Conservation (phyloP, 2,113 vertebrate genomes). For the Brienomyrus longianalis region DNA sequence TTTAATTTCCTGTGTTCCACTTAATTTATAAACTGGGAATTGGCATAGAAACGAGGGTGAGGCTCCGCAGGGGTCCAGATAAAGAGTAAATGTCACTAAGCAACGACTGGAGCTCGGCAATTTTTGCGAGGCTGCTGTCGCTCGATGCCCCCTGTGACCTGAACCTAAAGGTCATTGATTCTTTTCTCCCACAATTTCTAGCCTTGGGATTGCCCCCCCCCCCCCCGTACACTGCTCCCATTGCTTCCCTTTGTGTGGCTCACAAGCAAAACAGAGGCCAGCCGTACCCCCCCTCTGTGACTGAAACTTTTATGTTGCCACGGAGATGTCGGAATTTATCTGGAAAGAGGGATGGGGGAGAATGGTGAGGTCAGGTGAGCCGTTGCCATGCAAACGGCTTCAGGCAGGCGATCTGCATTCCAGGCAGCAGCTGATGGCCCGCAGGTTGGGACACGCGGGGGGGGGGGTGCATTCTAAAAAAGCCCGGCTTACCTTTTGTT, state of each 20-base stretch:
- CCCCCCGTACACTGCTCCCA: not conserved
- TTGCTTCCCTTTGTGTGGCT: not conserved
- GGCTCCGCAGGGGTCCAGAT: not conserved
- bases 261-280: not conserved
- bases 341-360: not conserved
- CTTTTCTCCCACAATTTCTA: not conserved
- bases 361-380: not conserved
- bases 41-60: not conserved
- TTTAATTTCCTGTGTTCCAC: not conserved
- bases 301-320: slow-evolving; percentile 15
- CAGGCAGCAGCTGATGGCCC: not conserved
- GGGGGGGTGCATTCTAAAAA: not conserved
- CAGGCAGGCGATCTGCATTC: not conserved
- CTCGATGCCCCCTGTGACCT: not conserved
- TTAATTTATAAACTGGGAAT: not conserved
- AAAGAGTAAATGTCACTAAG: slow-evolving; percentile 1
- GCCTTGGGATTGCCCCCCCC: not conserved
- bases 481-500: not conserved
- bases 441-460: not conserved
- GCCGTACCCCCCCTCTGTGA: not conserved
- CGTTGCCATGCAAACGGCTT: not conserved
- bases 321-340: not conserved
- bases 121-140: not conserved
- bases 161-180: not conserved
- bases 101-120: too few relatives aligned